Evolutionary conservation across 2,888 invertebrate genomes (phyloP).

Genomic region (Anthophora plumipes): DNA sequence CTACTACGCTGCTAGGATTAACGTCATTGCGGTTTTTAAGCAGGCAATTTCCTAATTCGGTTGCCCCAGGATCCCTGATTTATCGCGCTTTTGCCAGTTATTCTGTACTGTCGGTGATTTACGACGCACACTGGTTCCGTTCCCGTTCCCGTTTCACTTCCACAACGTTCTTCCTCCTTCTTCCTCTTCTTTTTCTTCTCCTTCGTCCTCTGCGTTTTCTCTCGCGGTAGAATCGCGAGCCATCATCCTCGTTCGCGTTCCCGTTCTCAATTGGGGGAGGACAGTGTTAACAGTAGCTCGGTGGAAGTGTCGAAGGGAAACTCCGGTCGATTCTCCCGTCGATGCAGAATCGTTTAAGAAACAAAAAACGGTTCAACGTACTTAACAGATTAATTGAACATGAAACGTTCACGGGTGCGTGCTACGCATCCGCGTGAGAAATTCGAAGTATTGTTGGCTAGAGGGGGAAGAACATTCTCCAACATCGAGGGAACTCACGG

Average conservation of each 20-base stretch:
- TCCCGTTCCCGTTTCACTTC: slow-evolving; percentile 57
- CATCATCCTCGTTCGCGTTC: slow-evolving; percentile 1
- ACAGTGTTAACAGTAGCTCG: background rate
- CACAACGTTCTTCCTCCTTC: slow-evolving; percentile 48
- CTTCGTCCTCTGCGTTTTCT: background rate
- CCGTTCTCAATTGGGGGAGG: background rate
- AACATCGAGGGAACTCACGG: slow-evolving; percentile 42
- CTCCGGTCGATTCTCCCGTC: background rate
- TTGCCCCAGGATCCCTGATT: slow-evolving; percentile 74
- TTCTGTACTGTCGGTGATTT: slow-evolving; percentile 70
- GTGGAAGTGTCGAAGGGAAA: background rate
- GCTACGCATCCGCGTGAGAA: slow-evolving; percentile 67
- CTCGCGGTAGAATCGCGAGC: background rate
- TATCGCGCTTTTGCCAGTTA: slow-evolving; percentile 74
- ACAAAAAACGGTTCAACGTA: slow-evolving; percentile 62
- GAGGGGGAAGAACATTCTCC: slow-evolving; percentile 25
- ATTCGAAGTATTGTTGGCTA: slow-evolving; percentile 43
- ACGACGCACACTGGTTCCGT: slow-evolving; percentile 61
- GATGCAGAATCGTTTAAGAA: slow-evolving; percentile 1
- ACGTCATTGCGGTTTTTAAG: slow-evolving; percentile 84
- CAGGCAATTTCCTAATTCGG: slow-evolving; percentile 84
- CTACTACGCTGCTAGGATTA: slow-evolving; percentile 76
- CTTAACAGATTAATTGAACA: slow-evolving; percentile 59
- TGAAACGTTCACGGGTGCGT: slow-evolving; percentile 61
- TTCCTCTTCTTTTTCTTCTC: slow-evolving; percentile 46